Base-by-base conservation (phyloP, 2,797 vertebrate genomes). In the Halcyon leucocephala region DNA sequence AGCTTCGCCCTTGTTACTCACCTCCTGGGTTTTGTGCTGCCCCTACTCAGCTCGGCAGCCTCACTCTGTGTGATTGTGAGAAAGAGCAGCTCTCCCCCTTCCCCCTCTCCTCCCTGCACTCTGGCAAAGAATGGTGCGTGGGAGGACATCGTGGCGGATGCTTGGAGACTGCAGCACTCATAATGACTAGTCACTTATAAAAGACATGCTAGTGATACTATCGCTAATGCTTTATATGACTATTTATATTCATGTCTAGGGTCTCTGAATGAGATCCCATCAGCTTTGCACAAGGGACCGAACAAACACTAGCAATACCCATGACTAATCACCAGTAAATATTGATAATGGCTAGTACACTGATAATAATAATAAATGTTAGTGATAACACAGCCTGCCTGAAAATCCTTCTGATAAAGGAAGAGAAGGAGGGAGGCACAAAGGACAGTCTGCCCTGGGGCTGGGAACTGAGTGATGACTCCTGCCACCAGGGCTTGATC, bases 51-150 rank as follows among this genome's bases (percentile, higher is more conserved):
- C 84, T 81, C 6, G 1, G 69, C 65, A 54, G 78, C 39, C 69
- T 29, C 0, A 1, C 76, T 73, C 55, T 69, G 67, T 22, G 64
- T 48, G 94, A 29, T 4, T 5, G 86, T 76, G 86, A 92, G 86
- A 41, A 78, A 35, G 62, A 93, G 88, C 85, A 91, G 93, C 82
- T 73, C 77, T 88, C 51, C 77, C 90, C 90, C 93, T 94, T 94
- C 93, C 85, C 90, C 93, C 80, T 82, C 80, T 80, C 6, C 46
- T 82, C 26, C 33, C 57, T 25, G 85, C 7, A 3, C 85, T 55
- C 92, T 81, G 77, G 61, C 92, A 71, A 55, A 8, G 89, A 46
- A 28, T 0, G 28, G 49, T 65, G 93, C 4, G 89, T 96, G 93
- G 93, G 93, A 96, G 95, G 94, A 84, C 80, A 82, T 81, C 5